Evolutionary conservation across 2,888 invertebrate species (phyloP).

Genomic region (Crepidodera aurea): DNA sequence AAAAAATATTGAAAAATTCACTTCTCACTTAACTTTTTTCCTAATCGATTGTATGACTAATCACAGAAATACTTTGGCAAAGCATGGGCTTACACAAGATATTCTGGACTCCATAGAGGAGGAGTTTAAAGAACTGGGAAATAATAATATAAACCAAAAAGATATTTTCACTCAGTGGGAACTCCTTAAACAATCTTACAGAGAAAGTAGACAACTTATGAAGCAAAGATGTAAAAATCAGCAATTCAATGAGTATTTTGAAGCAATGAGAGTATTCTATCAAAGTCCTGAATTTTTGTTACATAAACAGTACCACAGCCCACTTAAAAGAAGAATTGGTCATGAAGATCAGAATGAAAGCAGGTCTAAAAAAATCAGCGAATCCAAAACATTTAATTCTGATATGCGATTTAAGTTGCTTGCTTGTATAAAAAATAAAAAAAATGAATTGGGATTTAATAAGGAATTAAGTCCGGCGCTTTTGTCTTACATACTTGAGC

Average conservation of each 20-base stretch:
- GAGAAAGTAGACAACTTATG: conserved; percentile 26
- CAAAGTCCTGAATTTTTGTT: conserved; percentile 23
- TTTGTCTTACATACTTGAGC: conserved; percentile 12
- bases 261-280: conserved; percentile 31
- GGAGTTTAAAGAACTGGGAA: conserved; percentile 24
- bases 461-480: conserved; percentile 17
- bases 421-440: conserved; percentile 20
- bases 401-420: conserved; percentile 16
- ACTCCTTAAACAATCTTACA: conserved; percentile 29
- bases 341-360: neutral
- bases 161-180: conserved; percentile 36
- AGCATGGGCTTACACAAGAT: conserved; percentile 24
- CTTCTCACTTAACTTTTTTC: conserved; percentile 7
- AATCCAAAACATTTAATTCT: conserved; percentile 13
- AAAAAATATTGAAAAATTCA: conserved; percentile 29
- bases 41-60: conserved; percentile 32
- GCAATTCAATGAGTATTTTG: conserved; percentile 31
- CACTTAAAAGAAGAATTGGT: conserved; percentile 13
- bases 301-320: conserved; percentile 8
- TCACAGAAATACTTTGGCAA: conserved; percentile 24
- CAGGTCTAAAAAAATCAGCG: conserved; percentile 10
- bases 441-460: conserved; percentile 18
- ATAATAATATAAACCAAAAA: conserved; percentile 34
- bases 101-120: conserved; percentile 13
- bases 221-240: conserved; percentile 16